Conservation (phyloP, 2,797 vertebrate species). For the Semaprochilodus insignis region DNA sequence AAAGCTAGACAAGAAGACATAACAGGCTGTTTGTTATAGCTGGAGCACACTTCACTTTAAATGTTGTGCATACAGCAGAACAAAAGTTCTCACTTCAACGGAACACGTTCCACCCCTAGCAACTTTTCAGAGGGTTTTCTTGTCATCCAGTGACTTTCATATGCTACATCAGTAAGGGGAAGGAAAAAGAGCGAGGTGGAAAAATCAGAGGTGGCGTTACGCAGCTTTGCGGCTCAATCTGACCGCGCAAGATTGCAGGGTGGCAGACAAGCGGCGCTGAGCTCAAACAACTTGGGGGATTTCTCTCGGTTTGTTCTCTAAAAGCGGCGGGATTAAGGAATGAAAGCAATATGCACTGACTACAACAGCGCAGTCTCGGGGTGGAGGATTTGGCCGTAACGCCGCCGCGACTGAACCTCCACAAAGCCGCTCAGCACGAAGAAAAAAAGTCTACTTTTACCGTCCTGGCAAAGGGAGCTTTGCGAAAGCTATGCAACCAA, state of each 20-base stretch:
- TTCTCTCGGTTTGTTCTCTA: conserved; percentile 78
- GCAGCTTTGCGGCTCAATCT: conserved; percentile 60
- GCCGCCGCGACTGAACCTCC: not conserved
- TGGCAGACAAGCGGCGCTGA: conserved; percentile 63
- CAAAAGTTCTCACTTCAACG: conserved; percentile 5
- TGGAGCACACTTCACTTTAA: not conserved
- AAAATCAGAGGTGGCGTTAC: conserved; percentile 52
- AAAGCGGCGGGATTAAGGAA: conserved; percentile 79
- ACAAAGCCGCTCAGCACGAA: not conserved
- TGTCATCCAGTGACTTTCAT: conserved; percentile 27
- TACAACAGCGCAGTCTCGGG: conserved; percentile 34
- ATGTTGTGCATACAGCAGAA: not conserved
- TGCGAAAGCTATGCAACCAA: not conserved
- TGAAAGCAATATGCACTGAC: conserved; percentile 67
- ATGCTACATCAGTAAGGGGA: conserved; percentile 8
- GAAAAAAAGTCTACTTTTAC: not conserved
- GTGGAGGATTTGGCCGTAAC: conserved; percentile 40
- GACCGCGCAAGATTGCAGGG: conserved; percentile 60
- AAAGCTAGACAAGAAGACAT: not conserved
- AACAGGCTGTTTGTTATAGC: not conserved
- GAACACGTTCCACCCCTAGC: not conserved
- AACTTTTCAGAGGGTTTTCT: conserved; percentile 14
- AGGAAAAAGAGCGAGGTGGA: not conserved
- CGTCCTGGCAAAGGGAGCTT: too few relatives aligned
- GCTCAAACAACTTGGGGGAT: conserved; percentile 78